Percentiles rank a stretch among this genome's conserved stretches.
phyloP scores from a whole-genome alignment of 2,113 vertebrate species.

The Sapajus apella region DNA sequence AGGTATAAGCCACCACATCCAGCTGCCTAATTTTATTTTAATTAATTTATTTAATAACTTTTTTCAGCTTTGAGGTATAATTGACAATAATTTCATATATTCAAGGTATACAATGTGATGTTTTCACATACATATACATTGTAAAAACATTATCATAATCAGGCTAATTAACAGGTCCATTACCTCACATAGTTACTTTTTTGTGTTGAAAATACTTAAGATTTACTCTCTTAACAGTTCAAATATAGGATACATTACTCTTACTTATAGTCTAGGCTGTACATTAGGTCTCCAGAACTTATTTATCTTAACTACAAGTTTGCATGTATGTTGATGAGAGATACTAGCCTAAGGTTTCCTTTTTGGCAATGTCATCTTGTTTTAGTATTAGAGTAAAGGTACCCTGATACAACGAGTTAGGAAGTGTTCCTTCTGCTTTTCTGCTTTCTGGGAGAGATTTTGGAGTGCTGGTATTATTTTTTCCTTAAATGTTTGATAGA shows the following conservation, averaged over 20 bases:
- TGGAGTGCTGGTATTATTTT: background rate
- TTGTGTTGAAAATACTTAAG: background rate
- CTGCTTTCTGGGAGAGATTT: background rate
- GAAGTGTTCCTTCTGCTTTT: background rate
- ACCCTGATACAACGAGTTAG: background rate
- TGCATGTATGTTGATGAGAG: background rate
- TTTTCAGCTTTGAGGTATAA: background rate
- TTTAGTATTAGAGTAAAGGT: background rate
- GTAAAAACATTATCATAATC: background rate
- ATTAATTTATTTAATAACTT: background rate
- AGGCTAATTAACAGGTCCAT: background rate
- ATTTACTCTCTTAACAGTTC: background rate
- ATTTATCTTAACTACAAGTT: background rate
- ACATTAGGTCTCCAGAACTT: background rate
- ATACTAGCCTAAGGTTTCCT: background rate
- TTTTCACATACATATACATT: background rate
- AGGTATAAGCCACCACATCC: too few species aligned
- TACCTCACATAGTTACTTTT: background rate
- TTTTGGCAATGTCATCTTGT: background rate
- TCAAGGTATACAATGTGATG: background rate
- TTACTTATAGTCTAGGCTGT: background rate
- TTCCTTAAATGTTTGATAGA: slow-evolving; percentile 19
- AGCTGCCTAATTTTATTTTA: background rate
- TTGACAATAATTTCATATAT: too few species aligned
- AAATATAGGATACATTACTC: background rate